Percentiles rank a stretch among this genome's conserved stretches.
These are phyloP conservation scores for Neuroterus valhalla DNA, from an alignment of 1,140 invertebrate genomes.

Conservation along the genomic window DNA sequence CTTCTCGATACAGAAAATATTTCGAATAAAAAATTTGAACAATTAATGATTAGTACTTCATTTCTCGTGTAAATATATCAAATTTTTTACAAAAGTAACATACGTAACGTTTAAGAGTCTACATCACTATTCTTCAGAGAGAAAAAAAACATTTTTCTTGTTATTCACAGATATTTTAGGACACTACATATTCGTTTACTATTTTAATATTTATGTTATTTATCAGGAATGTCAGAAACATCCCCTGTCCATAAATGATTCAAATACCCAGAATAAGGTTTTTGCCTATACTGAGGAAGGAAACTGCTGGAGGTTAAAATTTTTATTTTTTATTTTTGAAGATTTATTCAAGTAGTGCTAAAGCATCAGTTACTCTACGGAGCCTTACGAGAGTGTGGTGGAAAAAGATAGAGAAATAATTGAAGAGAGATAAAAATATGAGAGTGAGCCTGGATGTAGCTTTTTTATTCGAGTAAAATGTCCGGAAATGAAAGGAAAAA, in stretches of 20 bases:
- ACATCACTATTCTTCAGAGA: too few species aligned
- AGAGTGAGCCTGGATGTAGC: background rate
- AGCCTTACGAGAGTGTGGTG: conserved; percentile 10
- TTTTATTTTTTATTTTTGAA: too few species aligned
- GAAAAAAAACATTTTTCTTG: too few species aligned
- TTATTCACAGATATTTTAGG: too few species aligned
- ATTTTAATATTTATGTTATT: background rate
- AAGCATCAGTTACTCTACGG: conserved; percentile 14
- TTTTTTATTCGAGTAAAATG: background rate
- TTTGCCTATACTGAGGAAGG: conserved; percentile 7
- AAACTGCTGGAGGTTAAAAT: conserved; percentile 16
- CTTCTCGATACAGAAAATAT: too few species aligned
- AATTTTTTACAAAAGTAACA: too few species aligned
- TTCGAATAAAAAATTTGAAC: too few species aligned
- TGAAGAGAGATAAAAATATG: background rate
- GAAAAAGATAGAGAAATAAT: background rate
- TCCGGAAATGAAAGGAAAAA: background rate
- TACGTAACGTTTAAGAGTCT: too few species aligned
- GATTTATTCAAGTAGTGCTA: conserved; percentile 18
- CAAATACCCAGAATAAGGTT: background rate
- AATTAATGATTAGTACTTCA: too few species aligned
- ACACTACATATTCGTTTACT: background rate
- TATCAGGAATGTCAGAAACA: background rate
- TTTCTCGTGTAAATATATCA: too few species aligned
- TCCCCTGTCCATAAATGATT: background rate